Evolutionary conservation across 2,888 invertebrate species (phyloP), one percentile per base, ranked within the genome.

Genomic region (Temnothorax rugatulus): DNA sequence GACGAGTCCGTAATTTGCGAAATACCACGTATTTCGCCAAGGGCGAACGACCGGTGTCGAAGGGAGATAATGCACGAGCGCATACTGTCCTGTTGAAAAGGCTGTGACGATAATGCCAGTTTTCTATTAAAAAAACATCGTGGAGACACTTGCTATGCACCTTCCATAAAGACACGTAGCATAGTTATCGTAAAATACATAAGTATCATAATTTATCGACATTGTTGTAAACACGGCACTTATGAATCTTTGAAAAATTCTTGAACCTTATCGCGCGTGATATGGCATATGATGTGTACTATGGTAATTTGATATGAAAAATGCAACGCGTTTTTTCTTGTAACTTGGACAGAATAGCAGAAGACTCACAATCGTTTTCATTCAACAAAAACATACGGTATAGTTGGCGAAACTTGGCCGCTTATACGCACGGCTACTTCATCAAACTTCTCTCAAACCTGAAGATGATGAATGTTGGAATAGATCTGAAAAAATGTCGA

Each of bases 1-100:
- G 90, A 85, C 91, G 89, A 89, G 90, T 85, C 89, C 90, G 87
- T 82, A 90, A 90, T 90, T 90, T 91, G 84, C 89, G 89, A 90
- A 91, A 91, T 89, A 84, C 82, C 83, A 90, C 86, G 84, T 90
- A 90, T 89, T n/a, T n/a, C n/a, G n/a, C n/a, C 90, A 77, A 89
- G 85, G 89, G 82, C 87, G 90, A 90, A 89, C 82, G 84, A 89
- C 87, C 87, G 87, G 57, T 63, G 61, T 75, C 79, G 47, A 25
- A 29, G 75, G 54, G 66, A 66, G 84, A 88, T 82, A 86, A 89
- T 81, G 84, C 61, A 83, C 68, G 66, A 71, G 18, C 66, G 63
- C 69, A 25, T 59, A 38, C 69, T 66, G 21, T 66, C 29, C 44
- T 63, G 47, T 59, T 38, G 69, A 74, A 50, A 57, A 77, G 34